Percentiles rank a stretch among this genome's conserved stretches.
These are phyloP conservation scores for Notarius lentiginosus DNA, from an alignment of 2,113 vertebrate species.

Conservation along the genomic window DNA sequence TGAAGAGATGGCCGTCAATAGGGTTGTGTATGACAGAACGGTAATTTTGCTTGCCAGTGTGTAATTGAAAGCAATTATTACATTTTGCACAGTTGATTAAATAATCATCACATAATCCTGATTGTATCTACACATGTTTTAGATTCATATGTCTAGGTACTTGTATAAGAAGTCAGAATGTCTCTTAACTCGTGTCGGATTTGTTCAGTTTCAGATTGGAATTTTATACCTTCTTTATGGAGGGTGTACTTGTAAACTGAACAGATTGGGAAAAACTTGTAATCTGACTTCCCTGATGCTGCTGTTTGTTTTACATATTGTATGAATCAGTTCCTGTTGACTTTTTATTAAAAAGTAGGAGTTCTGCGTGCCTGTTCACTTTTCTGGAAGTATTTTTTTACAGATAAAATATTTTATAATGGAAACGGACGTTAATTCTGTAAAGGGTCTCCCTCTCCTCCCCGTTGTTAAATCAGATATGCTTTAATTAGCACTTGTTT, in stretches of 20 bases:
- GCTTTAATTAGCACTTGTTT: neutral
- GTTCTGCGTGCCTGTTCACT: neutral
- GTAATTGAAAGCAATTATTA: slow-evolving; percentile 25
- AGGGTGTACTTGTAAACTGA: neutral
- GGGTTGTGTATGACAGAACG: neutral
- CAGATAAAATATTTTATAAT: neutral
- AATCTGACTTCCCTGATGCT: slow-evolving; percentile 1
- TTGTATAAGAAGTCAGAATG: slow-evolving; percentile 27
- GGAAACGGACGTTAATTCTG: no score
- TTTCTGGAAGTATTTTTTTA: neutral
- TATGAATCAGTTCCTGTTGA: neutral
- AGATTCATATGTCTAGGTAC: neutral
- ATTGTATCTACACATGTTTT: slow-evolving; percentile 3
- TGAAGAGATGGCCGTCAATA: slow-evolving; percentile 8
- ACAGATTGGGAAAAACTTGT: no score
- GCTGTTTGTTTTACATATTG: neutral
- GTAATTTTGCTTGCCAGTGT: slow-evolving; percentile 14
- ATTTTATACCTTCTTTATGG: neutral
- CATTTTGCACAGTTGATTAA: slow-evolving; percentile 40
- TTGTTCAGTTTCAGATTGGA: neutral
- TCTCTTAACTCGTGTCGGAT: neutral
- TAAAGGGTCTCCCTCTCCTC: no score
- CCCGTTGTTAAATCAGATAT: no score
- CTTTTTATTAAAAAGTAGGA: slow-evolving; percentile 19
- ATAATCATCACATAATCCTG: slow-evolving; percentile 3